Conservation (phyloP, 2,113 vertebrate genomes). For the Toxotes chatareus region DNA sequence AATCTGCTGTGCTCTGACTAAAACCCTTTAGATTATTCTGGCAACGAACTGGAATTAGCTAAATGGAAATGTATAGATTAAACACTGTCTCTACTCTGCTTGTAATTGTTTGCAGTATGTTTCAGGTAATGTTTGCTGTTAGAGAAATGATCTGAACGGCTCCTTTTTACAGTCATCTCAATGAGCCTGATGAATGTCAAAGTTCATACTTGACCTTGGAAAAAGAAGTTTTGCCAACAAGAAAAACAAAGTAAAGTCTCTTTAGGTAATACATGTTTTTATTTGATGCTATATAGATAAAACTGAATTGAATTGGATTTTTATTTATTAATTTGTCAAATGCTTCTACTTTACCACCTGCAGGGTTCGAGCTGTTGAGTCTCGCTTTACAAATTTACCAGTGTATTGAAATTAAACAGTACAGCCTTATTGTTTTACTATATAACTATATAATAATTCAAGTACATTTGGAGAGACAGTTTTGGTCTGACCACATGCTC, state of each 20-base stretch:
- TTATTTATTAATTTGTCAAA: background rate
- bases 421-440: background rate
- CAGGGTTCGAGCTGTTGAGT: background rate
- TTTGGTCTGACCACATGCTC: conserved; percentile 4
- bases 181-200: background rate
- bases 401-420: background rate
- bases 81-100: background rate
- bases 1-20: background rate
- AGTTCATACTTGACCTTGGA: background rate
- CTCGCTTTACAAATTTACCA: background rate
- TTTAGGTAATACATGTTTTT: no score
- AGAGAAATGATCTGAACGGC: background rate
- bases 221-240: background rate
- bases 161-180: background rate
- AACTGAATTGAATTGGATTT: background rate
- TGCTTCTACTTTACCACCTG: no score
- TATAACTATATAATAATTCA: background rate
- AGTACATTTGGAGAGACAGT: background rate
- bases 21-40: background rate
- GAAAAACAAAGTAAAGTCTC: background rate
- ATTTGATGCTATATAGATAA: no score
- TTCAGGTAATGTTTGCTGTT: background rate
- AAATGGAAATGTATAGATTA: background rate
- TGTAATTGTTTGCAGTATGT: background rate
- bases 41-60: background rate